Evolutionary conservation across 2,888 invertebrate species (phyloP).

Genomic region (Calameuta idolon): DNA sequence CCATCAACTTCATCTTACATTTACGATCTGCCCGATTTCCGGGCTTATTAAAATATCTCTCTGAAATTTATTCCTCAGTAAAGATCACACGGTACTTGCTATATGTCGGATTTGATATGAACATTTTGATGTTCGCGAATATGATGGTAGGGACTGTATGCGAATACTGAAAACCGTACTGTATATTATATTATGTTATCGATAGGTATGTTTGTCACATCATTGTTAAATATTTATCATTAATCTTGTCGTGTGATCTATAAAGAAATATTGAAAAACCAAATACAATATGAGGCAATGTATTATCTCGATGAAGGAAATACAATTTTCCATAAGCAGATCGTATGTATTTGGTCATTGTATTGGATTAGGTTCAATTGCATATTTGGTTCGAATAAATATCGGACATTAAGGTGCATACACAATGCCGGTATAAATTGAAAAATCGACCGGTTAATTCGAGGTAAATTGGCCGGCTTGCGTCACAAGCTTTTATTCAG

Average conservation of each 20-base stretch:
- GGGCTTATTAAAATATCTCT: neutral
- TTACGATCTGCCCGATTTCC: neutral
- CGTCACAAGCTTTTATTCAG: neutral
- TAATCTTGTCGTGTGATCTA: neutral
- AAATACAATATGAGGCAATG: neutral
- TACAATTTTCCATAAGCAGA: neutral
- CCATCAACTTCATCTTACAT: neutral
- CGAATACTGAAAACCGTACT: neutral
- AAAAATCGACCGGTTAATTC: neutral
- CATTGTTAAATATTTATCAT: neutral
- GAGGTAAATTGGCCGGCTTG: neutral
- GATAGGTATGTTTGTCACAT: neutral
- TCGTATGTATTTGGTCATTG: neutral
- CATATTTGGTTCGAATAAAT: neutral
- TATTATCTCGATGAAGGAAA: neutral
- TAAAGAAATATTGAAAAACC: neutral
- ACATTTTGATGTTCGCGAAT: neutral
- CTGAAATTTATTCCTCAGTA: neutral
- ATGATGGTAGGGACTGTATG: neutral
- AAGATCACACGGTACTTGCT: neutral
- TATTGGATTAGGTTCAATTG: neutral
- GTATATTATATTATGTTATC: neutral
- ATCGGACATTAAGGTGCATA: neutral
- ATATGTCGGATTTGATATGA: neutral
- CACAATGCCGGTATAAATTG: neutral